Evolutionary conservation across 2,797 vertebrate species (phyloP), one percentile per base, ranked within the genome.

Genomic region (Halcyon chelicuti): DNA sequence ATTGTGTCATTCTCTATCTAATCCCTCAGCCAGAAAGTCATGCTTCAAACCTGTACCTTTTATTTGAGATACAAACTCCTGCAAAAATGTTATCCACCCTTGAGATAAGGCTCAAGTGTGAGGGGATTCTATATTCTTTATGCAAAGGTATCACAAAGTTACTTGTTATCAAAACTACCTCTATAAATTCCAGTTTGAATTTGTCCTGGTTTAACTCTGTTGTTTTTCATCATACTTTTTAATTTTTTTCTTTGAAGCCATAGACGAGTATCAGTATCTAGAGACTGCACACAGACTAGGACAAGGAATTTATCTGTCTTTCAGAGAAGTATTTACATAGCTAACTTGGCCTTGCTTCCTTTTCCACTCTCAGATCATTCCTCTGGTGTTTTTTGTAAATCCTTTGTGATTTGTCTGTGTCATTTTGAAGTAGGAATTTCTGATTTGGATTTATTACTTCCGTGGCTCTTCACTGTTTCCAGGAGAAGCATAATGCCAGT

Each of bases 331-430:
- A 28, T 57, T 75, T 92, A 46, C 7, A 12, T 31, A 14, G 17
- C 21, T 73, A 31, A 9, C 25, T 17, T 8, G 57, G 23, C 54
- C 37, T 67, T 92, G 63, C 9, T 16, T 83, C 25, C 9, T 62
- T 87, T 91, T 72, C 21, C 2, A 35, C 22, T 68, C 16, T 87
- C 46, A 81, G 40, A 62, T 62, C 0, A 14, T 72, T 92, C 25
- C 71, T 93, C 28, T 60, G 70, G 40, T n/a, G 12, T 8, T 83
- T 80, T 91, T 65, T 88, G 26, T 28, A 79, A 91, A 65, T 40
- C 52, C 19, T 83, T 87, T 83, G 29, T 21, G 67, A 18, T 87
- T 79, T n/a, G 6, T 71, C 67, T 58, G 74, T 66, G 25, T n/a
- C 2, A 61, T 55, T 82, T 79, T 66, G 37, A 78, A 75, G 40